phyloP scores from a whole-genome alignment of 2,797 vertebrate species.

The Falco columbarius region DNA sequence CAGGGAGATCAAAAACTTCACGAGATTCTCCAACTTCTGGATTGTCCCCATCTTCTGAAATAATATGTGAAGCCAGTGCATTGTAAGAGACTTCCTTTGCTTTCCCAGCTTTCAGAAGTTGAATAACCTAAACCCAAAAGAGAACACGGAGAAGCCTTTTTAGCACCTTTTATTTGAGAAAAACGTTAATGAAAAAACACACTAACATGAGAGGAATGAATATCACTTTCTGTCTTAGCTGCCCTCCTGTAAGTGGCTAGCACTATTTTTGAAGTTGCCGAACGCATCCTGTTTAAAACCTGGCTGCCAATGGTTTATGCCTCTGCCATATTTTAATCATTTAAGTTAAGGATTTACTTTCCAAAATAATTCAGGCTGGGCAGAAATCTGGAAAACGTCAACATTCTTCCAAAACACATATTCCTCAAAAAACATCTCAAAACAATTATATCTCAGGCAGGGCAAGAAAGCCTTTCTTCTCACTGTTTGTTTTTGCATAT shows the following conservation, averaged over 20 bases:
- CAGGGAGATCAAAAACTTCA: conserved; percentile 96
- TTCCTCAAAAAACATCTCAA: not conserved
- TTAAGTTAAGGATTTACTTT: not conserved
- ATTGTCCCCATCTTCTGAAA: conserved; percentile 96
- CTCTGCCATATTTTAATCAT: not conserved
- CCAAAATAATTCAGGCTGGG: not conserved
- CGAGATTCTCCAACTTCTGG: conserved; percentile 95
- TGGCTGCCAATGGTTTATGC: not conserved
- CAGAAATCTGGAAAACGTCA: not conserved
- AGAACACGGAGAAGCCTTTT: not conserved
- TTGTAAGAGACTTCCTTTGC: conserved; percentile 98
- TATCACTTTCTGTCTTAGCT: not conserved
- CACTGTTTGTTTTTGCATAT: not conserved
- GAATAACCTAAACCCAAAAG: conserved; percentile 84
- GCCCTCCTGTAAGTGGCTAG: not conserved
- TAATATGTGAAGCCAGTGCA: conserved; percentile 95
- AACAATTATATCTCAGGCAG: not conserved
- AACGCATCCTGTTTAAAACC: not conserved
- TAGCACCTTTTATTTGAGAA: not conserved
- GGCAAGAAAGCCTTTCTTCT: not conserved
- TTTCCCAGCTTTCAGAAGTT: conserved; percentile 92
- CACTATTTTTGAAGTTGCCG: not conserved
- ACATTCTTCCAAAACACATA: not conserved
- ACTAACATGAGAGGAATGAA: not conserved
- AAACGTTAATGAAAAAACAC: not conserved